These are phyloP conservation scores for Azorinus chamasolen DNA, from an alignment of 2,888 invertebrate genomes.

Conservation along the genomic window DNA sequence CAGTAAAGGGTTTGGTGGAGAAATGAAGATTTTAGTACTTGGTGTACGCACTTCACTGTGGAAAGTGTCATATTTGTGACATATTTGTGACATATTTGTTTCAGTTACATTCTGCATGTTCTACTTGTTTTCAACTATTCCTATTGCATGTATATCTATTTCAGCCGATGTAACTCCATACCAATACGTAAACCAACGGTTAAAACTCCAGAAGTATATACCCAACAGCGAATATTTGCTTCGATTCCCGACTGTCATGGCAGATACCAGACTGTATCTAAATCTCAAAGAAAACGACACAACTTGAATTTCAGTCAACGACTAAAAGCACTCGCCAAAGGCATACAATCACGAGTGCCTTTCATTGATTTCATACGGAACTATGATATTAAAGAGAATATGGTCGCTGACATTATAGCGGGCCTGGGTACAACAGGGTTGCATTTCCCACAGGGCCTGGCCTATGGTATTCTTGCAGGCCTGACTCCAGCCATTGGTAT, in stretches of 20 bases:
- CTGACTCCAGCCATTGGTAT: slow-evolving; percentile 73
- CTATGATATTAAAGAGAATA: slow-evolving; percentile 66
- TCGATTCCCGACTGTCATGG: slow-evolving; percentile 44
- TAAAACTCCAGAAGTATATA: too few relatives aligned
- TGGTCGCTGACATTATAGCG: slow-evolving; percentile 71
- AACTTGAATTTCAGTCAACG: background rate
- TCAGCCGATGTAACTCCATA: too few relatives aligned
- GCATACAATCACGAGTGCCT: slow-evolving; percentile 36
- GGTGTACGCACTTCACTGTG: too few relatives aligned
- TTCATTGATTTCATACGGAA: slow-evolving; percentile 51
- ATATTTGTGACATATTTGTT: too few relatives aligned
- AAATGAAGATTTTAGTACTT: too few relatives aligned
- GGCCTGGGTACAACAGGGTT: slow-evolving; percentile 78
- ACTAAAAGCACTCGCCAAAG: slow-evolving; percentile 1
- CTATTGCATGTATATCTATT: too few relatives aligned
- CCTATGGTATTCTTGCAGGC: slow-evolving; percentile 72
- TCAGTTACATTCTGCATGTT: too few relatives aligned
- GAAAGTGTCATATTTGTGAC: too few relatives aligned
- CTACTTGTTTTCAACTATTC: too few relatives aligned
- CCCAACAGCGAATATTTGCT: slow-evolving; percentile 28
- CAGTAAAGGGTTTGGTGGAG: too few relatives aligned
- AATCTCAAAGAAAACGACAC: slow-evolving; percentile 43
- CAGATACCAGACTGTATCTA: slow-evolving; percentile 45
- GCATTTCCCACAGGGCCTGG: slow-evolving; percentile 80
- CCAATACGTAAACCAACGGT: too few relatives aligned